Conservation (phyloP, 2,888 invertebrate genomes). For the Eupithecia inturbata region DNA sequence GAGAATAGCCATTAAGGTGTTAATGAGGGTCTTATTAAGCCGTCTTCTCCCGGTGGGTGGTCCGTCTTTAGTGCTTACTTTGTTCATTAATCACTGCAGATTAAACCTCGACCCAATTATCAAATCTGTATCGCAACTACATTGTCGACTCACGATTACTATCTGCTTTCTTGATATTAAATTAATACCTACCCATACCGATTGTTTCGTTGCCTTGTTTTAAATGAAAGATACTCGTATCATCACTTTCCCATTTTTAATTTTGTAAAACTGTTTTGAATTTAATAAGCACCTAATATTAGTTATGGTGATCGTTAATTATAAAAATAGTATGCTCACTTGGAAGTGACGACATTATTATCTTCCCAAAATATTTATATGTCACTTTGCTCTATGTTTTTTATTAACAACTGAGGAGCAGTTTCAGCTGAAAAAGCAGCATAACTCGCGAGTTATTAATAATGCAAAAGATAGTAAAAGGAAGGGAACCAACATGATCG, state of each 20-base stretch:
- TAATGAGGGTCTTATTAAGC: constrained; percentile 84
- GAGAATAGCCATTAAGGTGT: constrained; percentile 84
- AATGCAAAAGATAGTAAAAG: constrained; percentile 24
- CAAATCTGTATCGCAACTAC: constrained; percentile 67
- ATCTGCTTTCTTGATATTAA: constrained; percentile 29
- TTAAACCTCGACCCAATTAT: constrained; percentile 75
- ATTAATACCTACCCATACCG: constrained; percentile 1
- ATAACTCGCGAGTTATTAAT: constrained; percentile 8
- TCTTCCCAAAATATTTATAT: constrained; percentile 1
- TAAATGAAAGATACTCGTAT: background rate
- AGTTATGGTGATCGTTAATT: background rate
- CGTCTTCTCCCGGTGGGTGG: constrained; percentile 82
- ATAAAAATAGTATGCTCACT: background rate
- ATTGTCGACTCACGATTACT: constrained; percentile 47
- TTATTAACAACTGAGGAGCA: background rate
- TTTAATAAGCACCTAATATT: background rate
- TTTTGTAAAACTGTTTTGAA: background rate
- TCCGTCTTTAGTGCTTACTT: constrained; percentile 72
- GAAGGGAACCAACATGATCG: constrained; percentile 15
- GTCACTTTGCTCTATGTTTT: background rate
- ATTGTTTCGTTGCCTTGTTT: constrained; percentile 17
- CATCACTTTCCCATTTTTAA: background rate
- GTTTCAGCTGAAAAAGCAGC: background rate
- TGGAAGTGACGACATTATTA: background rate
- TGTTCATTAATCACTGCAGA: constrained; percentile 79